Base-by-base conservation (phyloP, 2,888 invertebrate species). In the Drosophila putrida region DNA sequence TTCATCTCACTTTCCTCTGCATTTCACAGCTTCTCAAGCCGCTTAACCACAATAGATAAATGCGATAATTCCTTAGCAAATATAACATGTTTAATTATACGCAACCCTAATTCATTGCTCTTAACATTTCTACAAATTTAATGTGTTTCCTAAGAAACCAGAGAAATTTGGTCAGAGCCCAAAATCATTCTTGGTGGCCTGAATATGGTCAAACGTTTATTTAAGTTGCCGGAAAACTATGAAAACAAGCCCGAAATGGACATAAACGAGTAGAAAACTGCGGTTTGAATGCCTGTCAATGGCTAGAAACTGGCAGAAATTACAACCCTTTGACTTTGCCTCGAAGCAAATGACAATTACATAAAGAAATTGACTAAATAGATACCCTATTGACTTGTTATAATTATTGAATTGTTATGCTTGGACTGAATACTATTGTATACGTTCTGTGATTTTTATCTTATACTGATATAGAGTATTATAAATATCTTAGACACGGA, bases 161-260 rank as follows among this genome's bases (percentile, higher is more conserved):
- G 41, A 28, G 35, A 51, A 55, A 15, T 55, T 66, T 47, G 58
- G 49, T 46, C 49, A 63, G 41, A 44, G 77, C 53, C 80, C 88
- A 66, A 78, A 83, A 82, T 80, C 64, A 88, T 82, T 83, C 80
- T 82, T 66, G 78, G 51, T 57, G 69, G 67, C 46, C 57, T 53
- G 20, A 20, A 8, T 38, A 13, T 27, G 46, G 43, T 57, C 36
- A 60, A 53, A 55, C 53, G 68, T 72, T 60, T 68, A 53, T 69
- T 69, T 61, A 46, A 60, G 71, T 65, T 68, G 39, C 50, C 10
- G 20, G 15, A 53, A 39, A 49, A 39, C 53, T 53, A 28, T 20
- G 65, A 25, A 60, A 66, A 60, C 75, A 47, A 31, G 15, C n/a
- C 60, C 71, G 25, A 57, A 71, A 62, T 64, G 49, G 49, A 43